Base-by-base conservation (phyloP, 2,113 vertebrate species). In the Myxocyprinus asiaticus region DNA sequence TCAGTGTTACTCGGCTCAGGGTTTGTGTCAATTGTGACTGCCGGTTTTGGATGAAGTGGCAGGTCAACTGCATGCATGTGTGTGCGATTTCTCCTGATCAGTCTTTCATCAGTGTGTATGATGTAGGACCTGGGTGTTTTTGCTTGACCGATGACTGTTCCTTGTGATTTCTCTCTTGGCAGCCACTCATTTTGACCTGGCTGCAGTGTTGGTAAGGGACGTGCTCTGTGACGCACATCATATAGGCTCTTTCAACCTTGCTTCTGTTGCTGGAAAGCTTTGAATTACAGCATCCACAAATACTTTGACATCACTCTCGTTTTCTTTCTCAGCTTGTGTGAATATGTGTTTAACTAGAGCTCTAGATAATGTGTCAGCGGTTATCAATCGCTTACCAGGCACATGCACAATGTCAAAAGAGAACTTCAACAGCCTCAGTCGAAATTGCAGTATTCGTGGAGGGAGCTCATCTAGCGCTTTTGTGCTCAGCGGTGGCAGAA, bases 351-450 rank as follows among this genome's bases (percentile, higher is more conserved):
- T 17, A 9, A 59, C 11, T 5, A 67, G 82, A 4, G 73, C 82
- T 44, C 78, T 71, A 12, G 82, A 81, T 43, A 83, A 56, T 6
- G 75, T 64, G 22, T 82, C 77, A 14, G 74, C 68, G 6, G 74
- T 78, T 64, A 83, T 81, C 15, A 81, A 9, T 12, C 14, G 7
- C 59, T 82, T 85, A 4, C 73, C 67, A 1, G 77, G 73, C 53
- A 85, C 48, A 51, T 82, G 70, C 33, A 76, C 69, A 44, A 85
- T 79, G 11, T 77, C 17, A n/a, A 77, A 77, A n/a, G n/a, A n/a
- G n/a, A n/a, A n/a, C n/a, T n/a, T n/a, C n/a, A n/a, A n/a, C n/a
- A n/a, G n/a, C n/a, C 62, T 53, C 53, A 82, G 72, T 2, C 72
- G 9, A n/a, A 82, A 77, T 47, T 62, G 70, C 50, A 82, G 67